Percentiles rank a stretch among this genome's conserved stretches.
Conservation (phyloP, 1,140 invertebrate genomes). For the Neomicropteryx cornuta region DNA sequence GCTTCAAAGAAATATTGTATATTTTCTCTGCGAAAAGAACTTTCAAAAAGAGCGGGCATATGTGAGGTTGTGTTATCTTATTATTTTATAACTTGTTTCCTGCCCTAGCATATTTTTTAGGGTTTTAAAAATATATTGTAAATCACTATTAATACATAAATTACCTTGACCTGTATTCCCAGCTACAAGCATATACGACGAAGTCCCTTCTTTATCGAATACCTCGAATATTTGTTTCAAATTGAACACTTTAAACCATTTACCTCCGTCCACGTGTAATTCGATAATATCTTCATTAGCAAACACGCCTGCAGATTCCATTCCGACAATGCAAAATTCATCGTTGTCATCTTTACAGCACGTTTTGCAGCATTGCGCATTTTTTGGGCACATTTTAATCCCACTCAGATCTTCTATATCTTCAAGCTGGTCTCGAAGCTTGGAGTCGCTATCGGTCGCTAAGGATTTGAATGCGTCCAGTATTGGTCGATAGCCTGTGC, state of each 20-base stretch:
- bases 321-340: constrained; percentile 6
- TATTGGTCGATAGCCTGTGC: constrained; percentile 79
- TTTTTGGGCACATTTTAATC: constrained; percentile 18
- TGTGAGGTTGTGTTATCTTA: no score
- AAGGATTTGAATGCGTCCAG: constrained; percentile 73
- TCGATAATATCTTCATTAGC: constrained; percentile 14
- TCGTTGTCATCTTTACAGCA: background rate
- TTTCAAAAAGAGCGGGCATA: no score
- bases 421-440: constrained; percentile 30
- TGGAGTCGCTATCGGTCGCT: constrained; percentile 43
- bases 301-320: constrained; percentile 18
- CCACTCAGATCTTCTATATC: constrained; percentile 46
- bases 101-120: constrained; percentile 19
- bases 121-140: no score
- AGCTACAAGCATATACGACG: constrained; percentile 41
- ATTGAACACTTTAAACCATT: constrained; percentile 35
- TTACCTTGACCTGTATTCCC: constrained; percentile 43
- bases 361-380: background rate
- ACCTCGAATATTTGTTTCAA: constrained; percentile 17
- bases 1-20: no score
- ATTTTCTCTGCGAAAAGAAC: no score
- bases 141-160: constrained; percentile 11
- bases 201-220: constrained; percentile 27
- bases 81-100: no score
- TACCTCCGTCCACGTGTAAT: constrained; percentile 17